Conservation (phyloP, 2,113 vertebrate genomes). For the Pyxicephalus adspersus region DNA sequence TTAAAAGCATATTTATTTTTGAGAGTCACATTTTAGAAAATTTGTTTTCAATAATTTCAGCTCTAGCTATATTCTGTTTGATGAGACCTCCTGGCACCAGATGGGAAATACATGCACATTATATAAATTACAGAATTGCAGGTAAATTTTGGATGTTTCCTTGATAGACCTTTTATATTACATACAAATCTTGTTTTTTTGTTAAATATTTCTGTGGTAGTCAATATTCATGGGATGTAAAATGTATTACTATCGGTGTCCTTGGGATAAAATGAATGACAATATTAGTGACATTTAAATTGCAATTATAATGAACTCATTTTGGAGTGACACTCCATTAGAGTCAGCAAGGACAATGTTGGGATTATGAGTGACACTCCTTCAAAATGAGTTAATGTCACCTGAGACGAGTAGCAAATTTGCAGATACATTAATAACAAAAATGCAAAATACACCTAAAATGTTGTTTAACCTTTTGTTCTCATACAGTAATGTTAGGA, state of each 20-base stretch:
- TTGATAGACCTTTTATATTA: neutral
- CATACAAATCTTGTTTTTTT: neutral
- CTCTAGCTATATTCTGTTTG: no score
- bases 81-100: no score
- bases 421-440: conserved; percentile 13
- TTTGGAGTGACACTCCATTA: conserved; percentile 54
- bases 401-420: conserved; percentile 29
- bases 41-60: no score
- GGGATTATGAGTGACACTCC: conserved; percentile 49
- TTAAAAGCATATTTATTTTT: no score
- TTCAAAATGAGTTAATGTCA: conserved; percentile 52
- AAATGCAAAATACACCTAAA: neutral
- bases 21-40: no score
- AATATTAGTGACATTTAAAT: conserved; percentile 53
- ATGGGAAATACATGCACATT: no score
- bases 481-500: neutral
- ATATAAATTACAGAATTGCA: no score
- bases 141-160: no score
- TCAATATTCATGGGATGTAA: conserved; percentile 26
- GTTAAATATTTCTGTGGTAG: neutral
- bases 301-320: conserved; percentile 53
- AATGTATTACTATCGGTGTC: conserved; percentile 38
- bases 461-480: conserved; percentile 22
- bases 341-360: conserved; percentile 44
- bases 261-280: conserved; percentile 44